A percentile compares a stretch with the other conserved stretches of the same genome.
Conservation (phyloP, 2,888 invertebrate genomes). For the Phragmatobia fuliginosa region DNA sequence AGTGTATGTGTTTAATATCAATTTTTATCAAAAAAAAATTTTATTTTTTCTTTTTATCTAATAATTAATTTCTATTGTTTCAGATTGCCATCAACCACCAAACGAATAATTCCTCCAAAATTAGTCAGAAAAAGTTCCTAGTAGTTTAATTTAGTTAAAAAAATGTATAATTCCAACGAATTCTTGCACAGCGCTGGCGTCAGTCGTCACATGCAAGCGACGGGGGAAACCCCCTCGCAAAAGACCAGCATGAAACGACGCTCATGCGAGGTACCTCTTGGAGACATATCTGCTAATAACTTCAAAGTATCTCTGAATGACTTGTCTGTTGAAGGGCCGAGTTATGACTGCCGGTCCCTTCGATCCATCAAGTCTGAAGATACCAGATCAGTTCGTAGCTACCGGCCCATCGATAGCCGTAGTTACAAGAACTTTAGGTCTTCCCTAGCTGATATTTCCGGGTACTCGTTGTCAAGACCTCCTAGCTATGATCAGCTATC, state of each 20-base stretch:
- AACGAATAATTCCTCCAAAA: slow-evolving; percentile 80
- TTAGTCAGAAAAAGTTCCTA: slow-evolving; percentile 84
- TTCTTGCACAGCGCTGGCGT: slow-evolving; percentile 82
- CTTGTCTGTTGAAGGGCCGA: slow-evolving; percentile 70
- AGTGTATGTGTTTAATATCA: too few species aligned
- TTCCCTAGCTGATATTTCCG: slow-evolving; percentile 76
- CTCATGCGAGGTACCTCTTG: slow-evolving; percentile 81
- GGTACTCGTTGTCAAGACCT: slow-evolving; percentile 72
- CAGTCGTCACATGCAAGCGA: slow-evolving; percentile 82
- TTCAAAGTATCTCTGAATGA: slow-evolving; percentile 82
- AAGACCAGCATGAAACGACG: slow-evolving; percentile 82
- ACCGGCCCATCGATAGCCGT: slow-evolving; percentile 79
- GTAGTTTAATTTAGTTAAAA: slow-evolving; percentile 66
- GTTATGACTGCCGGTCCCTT: slow-evolving; percentile 75
- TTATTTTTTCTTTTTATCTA: too few species aligned
- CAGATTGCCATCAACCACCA: slow-evolving; percentile 67
- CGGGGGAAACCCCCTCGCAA: slow-evolving; percentile 80
- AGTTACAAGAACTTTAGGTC: slow-evolving; percentile 81
- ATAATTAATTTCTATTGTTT: slow-evolving; percentile 66
- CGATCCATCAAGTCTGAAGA: slow-evolving; percentile 78
- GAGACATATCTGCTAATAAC: slow-evolving; percentile 79
- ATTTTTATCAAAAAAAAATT: not conserved
- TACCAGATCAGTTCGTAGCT: slow-evolving; percentile 67
- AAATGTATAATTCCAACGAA: slow-evolving; percentile 82
- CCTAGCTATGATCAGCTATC: slow-evolving; percentile 83